Evolutionary conservation across 1,140 invertebrate species (phyloP).

Genomic region (Sycobia sp.): DNA sequence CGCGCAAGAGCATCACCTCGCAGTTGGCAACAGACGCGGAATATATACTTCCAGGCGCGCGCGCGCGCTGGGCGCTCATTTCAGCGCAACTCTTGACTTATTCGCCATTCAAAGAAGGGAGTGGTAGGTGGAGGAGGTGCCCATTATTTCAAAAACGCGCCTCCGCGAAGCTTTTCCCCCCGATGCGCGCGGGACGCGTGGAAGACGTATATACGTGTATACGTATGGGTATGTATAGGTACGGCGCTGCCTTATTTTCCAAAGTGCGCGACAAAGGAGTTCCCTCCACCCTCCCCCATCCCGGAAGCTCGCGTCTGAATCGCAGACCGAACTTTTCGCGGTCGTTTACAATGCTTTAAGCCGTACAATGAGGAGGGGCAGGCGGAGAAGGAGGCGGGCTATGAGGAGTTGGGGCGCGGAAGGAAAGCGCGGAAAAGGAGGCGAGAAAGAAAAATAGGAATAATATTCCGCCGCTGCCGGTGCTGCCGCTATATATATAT

Average conservation of each 20-base stretch:
- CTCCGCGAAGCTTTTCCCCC: neutral
- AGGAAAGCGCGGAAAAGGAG: constrained; percentile 3
- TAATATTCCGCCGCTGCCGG: too few relatives aligned
- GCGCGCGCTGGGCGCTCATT: neutral
- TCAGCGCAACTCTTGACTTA: constrained; percentile 7
- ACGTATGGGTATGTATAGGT: too few relatives aligned
- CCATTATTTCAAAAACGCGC: constrained; percentile 22
- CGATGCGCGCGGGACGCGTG: neutral
- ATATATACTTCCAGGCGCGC: too few relatives aligned
- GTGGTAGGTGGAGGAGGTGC: too few relatives aligned
- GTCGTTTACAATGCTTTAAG: constrained; percentile 25
- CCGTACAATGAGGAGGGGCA: constrained; percentile 6
- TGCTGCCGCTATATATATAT: too few relatives aligned
- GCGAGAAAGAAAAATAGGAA: too few relatives aligned
- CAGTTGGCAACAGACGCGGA: too few relatives aligned
- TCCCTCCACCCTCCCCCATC: neutral
- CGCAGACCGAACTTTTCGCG: constrained; percentile 23
- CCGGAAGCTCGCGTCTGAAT: constrained; percentile 14
- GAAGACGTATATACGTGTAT: too few relatives aligned
- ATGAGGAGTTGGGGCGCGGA: neutral
- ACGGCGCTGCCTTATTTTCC: constrained; percentile 37
- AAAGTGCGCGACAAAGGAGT: constrained; percentile 26
- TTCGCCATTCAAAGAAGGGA: constrained; percentile 17
- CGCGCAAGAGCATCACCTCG: neutral
- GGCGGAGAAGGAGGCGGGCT: neutral